Percentiles rank a stretch among this genome's conserved stretches.
Evolutionary conservation across 2,113 vertebrate species (phyloP).

Genomic region (Kobus ellipsiprymnus): DNA sequence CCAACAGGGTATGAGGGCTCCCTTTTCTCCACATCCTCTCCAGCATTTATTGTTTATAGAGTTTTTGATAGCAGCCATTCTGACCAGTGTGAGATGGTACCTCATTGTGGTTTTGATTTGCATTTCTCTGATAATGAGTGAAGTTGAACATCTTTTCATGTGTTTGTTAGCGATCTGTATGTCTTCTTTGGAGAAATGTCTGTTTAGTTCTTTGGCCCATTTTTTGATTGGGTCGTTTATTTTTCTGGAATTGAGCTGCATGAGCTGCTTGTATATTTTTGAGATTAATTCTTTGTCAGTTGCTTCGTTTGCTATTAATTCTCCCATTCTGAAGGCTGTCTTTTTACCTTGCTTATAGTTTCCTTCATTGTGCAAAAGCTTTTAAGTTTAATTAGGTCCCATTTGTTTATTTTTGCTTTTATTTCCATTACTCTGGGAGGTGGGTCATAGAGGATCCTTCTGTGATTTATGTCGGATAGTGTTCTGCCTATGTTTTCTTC

Average conservation of each 20-base stretch:
- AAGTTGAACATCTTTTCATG: neutral
- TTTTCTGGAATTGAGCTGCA: neutral
- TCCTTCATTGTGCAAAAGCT: neutral
- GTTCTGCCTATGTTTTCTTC: neutral
- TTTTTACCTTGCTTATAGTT: neutral
- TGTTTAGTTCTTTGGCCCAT: neutral
- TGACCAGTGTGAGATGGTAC: neutral
- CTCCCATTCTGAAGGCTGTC: neutral
- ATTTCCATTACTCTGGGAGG: neutral
- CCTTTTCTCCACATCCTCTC: neutral
- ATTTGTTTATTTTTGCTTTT: neutral
- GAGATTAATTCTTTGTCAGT: neutral
- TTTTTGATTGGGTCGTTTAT: neutral
- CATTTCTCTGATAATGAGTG: neutral
- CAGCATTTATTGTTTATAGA: neutral
- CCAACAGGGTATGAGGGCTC: neutral
- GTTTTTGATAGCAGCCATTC: neutral
- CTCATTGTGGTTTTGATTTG: neutral
- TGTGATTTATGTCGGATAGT: neutral
- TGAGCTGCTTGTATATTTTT: neutral
- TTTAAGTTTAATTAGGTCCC: neutral
- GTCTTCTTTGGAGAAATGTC: neutral
- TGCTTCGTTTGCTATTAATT: neutral
- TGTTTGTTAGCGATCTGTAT: neutral
- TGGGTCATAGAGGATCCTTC: neutral